Evolutionary conservation across 2,888 invertebrate genomes (phyloP).

Genomic region (Stenchaetothrips biformis): DNA sequence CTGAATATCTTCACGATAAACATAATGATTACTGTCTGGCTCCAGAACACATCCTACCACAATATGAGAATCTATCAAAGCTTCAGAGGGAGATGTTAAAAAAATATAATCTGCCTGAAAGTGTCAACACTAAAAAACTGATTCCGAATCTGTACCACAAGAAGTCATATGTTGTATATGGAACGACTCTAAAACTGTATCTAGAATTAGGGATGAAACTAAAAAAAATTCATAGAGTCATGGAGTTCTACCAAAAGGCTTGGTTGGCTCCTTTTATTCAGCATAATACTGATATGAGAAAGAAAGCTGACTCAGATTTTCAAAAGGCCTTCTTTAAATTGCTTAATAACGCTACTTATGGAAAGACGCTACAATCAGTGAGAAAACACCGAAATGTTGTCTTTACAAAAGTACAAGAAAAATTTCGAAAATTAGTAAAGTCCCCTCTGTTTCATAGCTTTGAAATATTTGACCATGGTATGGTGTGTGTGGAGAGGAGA

Average conservation of each 20-base stretch:
- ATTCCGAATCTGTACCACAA: constrained; percentile 11
- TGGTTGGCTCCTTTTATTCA: constrained; percentile 45
- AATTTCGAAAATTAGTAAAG: background rate
- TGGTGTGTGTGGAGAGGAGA: background rate
- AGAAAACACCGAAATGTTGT: background rate
- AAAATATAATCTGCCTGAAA: background rate
- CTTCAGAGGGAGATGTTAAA: background rate
- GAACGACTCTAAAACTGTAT: no score
- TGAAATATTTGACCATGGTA: background rate
- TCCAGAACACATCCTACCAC: background rate
- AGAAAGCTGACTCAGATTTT: constrained; percentile 57
- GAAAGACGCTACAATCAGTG: background rate
- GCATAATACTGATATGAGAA: constrained; percentile 43
- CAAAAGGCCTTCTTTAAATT: background rate
- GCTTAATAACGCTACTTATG: background rate
- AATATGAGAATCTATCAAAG: background rate
- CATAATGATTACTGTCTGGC: constrained; percentile 26
- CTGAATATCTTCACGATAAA: background rate
- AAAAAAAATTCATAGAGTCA: constrained; percentile 41
- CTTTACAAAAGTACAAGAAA: background rate
- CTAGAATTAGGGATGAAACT: constrained; percentile 39
- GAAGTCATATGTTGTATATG: constrained; percentile 2
- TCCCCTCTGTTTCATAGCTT: background rate
- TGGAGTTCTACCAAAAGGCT: constrained; percentile 43
- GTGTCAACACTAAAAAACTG: background rate